phyloP scores from a whole-genome alignment of 2,797 vertebrate genomes.

The Siniperca undulata region DNA sequence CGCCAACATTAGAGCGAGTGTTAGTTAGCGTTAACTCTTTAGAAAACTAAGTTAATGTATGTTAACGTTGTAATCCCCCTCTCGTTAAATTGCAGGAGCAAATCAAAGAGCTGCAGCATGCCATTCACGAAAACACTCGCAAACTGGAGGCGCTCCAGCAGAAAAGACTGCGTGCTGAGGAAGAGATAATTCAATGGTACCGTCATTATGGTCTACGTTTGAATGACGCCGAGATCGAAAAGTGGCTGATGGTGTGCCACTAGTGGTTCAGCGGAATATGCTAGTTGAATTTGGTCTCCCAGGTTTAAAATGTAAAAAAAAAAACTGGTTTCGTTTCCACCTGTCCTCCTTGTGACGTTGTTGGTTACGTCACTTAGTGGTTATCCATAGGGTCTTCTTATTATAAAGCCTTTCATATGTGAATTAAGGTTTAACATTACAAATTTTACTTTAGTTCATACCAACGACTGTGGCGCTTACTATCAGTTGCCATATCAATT shows the following conservation, averaged over 20 bases:
- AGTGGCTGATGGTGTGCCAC: too few relatives aligned
- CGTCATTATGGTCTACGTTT: too few relatives aligned
- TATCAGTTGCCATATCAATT: too few relatives aligned
- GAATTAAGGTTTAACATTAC: too few relatives aligned
- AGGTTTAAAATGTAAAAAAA: not conserved
- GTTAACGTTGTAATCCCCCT: not conserved
- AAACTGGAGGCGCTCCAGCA: constrained; percentile 44
- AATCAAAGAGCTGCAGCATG: constrained; percentile 31
- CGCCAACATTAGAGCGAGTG: not conserved
- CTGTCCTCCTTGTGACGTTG: not conserved
- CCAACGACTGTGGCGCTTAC: too few relatives aligned
- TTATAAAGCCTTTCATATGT: too few relatives aligned
- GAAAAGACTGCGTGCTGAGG: constrained; percentile 26
- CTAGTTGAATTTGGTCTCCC: not conserved
- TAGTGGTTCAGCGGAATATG: too few relatives aligned
- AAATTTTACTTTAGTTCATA: too few relatives aligned
- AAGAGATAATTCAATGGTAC: constrained; percentile 56
- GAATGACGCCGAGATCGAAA: too few relatives aligned
- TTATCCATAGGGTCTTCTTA: not conserved
- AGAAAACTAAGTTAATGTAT: not conserved
- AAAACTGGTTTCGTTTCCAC: not conserved
- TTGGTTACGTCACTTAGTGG: not conserved
- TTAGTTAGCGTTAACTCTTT: not conserved
- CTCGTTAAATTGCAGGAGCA: constrained; percentile 55
- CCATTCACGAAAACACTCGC: constrained; percentile 32